Evolutionary conservation across 2,888 invertebrate genomes (phyloP).

Genomic region (Dastarcus helophoroides): DNA sequence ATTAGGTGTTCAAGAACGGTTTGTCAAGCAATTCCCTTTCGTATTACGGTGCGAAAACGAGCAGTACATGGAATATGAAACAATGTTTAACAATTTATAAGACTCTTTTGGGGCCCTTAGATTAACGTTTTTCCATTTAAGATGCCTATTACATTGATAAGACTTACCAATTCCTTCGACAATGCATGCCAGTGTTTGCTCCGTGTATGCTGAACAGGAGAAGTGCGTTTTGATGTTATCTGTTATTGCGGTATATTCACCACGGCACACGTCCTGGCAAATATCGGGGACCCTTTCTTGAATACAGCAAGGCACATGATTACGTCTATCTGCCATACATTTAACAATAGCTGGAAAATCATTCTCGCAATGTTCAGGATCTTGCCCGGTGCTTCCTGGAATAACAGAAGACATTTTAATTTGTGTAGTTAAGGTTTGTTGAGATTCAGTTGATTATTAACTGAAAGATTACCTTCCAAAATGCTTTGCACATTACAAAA

Average conservation of each 20-base stretch:
- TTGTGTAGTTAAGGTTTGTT: no score
- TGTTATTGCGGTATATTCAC: slow-evolving; percentile 74
- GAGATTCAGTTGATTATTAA: slow-evolving; percentile 1
- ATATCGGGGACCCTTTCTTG: slow-evolving; percentile 72
- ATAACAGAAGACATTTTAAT: no score
- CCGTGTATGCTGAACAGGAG: slow-evolving; percentile 72
- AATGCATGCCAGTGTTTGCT: slow-evolving; percentile 71
- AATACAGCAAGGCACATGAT: slow-evolving; percentile 77
- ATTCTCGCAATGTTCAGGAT: slow-evolving; percentile 68
- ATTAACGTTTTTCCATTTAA: no score
- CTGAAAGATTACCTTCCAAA: slow-evolving; percentile 29
- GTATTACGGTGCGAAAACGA: no score
- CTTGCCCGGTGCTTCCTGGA: slow-evolving; percentile 65
- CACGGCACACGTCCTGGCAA: slow-evolving; percentile 75
- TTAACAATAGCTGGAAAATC: slow-evolving; percentile 72
- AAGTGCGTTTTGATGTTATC: slow-evolving; percentile 76
- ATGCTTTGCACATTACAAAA: slow-evolving; percentile 67
- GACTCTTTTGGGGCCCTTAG: no score
- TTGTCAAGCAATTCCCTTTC: no score
- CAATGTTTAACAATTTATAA: no score
- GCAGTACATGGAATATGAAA: no score
- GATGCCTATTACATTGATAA: no score
- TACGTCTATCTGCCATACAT: slow-evolving; percentile 70
- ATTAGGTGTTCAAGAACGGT: no score
- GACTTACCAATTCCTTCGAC: slow-evolving; percentile 61